A percentile compares a stretch with the other conserved stretches of the same genome.
Conservation (phyloP, 2,113 vertebrate genomes). For the Morphnarchus princeps region DNA sequence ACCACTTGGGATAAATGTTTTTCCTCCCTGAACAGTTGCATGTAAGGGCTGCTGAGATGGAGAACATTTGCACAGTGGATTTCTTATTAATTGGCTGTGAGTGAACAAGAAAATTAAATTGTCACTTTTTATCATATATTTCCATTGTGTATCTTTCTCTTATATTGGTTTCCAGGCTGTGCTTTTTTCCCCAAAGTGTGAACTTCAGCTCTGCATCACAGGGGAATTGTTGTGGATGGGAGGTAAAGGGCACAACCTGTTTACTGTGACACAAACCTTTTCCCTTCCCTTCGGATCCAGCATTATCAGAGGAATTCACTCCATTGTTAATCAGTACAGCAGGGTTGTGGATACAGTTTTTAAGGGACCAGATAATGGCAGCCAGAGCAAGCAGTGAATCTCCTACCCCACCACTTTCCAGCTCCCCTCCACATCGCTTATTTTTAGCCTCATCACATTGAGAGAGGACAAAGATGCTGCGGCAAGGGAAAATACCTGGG, state of each 20-base stretch:
- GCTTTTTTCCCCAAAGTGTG: neutral
- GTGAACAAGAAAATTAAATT: neutral
- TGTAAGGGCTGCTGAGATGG: neutral
- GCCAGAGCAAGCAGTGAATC: neutral
- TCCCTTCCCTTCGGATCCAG: neutral
- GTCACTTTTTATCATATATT: neutral
- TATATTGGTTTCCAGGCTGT: neutral
- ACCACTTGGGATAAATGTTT: neutral
- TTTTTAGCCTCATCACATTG: neutral
- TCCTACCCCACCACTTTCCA: neutral
- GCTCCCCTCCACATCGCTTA: neutral
- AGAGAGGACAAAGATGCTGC: neutral
- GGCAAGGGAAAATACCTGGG: neutral
- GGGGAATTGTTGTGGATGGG: neutral
- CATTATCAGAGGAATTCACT: neutral
- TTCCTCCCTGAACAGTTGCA: neutral
- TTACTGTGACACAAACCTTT: neutral
- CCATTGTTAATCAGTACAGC: neutral
- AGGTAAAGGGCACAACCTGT: neutral
- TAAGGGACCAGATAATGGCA: neutral
- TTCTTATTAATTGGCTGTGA: neutral
- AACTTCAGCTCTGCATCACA: neutral
- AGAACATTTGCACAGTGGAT: neutral
- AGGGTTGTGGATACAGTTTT: neutral
- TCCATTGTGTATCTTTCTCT: neutral